Evolutionary conservation across 2,797 vertebrate genomes (phyloP), one percentile per base, ranked within the genome.

Genomic region (Crocodylus rhombifer): DNA sequence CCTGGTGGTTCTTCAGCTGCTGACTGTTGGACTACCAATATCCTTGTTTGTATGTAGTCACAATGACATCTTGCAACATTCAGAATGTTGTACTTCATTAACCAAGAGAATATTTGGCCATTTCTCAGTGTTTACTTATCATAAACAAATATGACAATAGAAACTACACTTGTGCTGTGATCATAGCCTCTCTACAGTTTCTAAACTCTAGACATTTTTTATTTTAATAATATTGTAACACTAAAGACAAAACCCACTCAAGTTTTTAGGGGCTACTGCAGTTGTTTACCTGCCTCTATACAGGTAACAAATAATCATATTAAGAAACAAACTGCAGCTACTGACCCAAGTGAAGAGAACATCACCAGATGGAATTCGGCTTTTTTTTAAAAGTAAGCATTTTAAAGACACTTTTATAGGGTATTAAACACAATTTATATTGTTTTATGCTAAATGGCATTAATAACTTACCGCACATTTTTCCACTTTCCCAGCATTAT

Each of bases 401-500:
- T 33, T 3, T 23, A 94, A 56, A 3, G 55, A 87, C n/a, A 64
- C 78, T 17, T 51, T 26, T 33, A 77, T 42, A 13, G 10, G 20
- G 21, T 25, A 80, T 7, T 33, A 83, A 81, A 65, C 1, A 30
- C 7, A 16, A 16, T 42, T 28, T 10, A 42, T 33, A 17, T 23
- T 77, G 67, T 82, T 96, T 85, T 78, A 84, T 26, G 86, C 7
- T 89, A 93, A 89, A 20, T 73, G 78, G 67, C 84, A 86, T 36
- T 85, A 58, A 25, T 55, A 69, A 99, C 99, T 94, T 98, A 99
- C 99, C 98, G 99, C 99, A 97, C 99, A 99, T 94, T 99, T 99
- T 96, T 99, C 99, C 92, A 99, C 99, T 97, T 99, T 99, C 61
- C 99, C 99, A 62, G 99, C 99, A 95, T 99, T 99, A 97, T 99